Evolutionary conservation across 2,113 vertebrate species (phyloP).

Genomic region (Ondatra zibethicus): DNA sequence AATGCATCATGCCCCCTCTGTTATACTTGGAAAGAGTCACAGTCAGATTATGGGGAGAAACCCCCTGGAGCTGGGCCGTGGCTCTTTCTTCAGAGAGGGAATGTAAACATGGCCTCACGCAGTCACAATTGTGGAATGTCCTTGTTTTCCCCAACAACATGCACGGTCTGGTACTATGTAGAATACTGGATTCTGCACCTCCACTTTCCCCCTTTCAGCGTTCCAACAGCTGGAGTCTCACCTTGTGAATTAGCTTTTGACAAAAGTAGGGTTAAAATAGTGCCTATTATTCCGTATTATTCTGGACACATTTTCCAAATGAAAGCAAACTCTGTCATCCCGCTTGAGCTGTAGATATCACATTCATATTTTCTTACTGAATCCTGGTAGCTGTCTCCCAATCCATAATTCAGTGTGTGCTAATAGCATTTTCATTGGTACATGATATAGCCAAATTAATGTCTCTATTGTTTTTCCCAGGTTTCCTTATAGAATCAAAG

Average conservation of each 20-base stretch:
- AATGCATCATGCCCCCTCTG: neutral
- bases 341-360: neutral
- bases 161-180: slow-evolving; percentile 71
- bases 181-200: slow-evolving; percentile 52
- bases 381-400: neutral
- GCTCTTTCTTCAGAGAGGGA: slow-evolving; percentile 64
- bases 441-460: slow-evolving; percentile 28
- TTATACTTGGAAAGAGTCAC: neutral
- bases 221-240: slow-evolving; percentile 73
- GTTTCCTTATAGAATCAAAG: neutral
- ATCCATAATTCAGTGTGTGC: neutral
- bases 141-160: slow-evolving; percentile 46
- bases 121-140: slow-evolving; percentile 53
- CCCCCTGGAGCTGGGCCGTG: neutral
- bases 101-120: slow-evolving; percentile 48
- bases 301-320: slow-evolving; percentile 66
- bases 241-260: slow-evolving; percentile 63
- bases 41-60: neutral
- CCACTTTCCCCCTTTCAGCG: slow-evolving; percentile 16
- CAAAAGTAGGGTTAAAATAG: slow-evolving; percentile 59
- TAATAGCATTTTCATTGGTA: slow-evolving; percentile 13
- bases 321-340: slow-evolving; percentile 57
- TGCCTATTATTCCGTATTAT: slow-evolving; percentile 21
- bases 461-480: neutral
- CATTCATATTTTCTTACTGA: slow-evolving; percentile 46